phyloP scores from a whole-genome alignment of 2,888 invertebrate genomes.

The Stegophylla sp. region DNA sequence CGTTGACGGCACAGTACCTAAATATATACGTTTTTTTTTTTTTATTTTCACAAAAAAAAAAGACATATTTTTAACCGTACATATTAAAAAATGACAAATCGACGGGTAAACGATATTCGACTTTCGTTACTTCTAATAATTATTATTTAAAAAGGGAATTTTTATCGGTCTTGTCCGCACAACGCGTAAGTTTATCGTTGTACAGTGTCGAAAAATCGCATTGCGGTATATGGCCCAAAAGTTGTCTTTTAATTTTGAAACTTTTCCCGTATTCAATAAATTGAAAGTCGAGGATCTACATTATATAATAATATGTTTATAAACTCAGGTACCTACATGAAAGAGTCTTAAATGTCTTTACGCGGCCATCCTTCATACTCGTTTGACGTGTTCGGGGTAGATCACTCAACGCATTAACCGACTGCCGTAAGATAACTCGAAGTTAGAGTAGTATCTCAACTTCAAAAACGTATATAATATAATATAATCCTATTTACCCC shows the following conservation, averaged over 20 bases:
- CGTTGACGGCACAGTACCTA: too few relatives aligned
- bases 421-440: constrained; percentile 2
- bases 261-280: constrained; percentile 4
- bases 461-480: constrained; percentile 1
- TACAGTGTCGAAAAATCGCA: neutral
- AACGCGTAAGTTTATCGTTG: too few relatives aligned
- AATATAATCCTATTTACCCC: constrained; percentile 5
- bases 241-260: neutral
- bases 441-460: constrained; percentile 10
- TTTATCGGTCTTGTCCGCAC: too few relatives aligned
- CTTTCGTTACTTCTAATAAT: neutral
- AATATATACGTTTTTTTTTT: too few relatives aligned
- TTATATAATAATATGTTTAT: neutral
- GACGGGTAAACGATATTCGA: neutral
- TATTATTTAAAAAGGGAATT: too few relatives aligned
- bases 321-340: neutral
- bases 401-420: constrained; percentile 25
- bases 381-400: constrained; percentile 36
- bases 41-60: too few relatives aligned
- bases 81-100: neutral
- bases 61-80: too few relatives aligned
- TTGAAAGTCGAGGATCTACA: neutral
- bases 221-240: too few relatives aligned
- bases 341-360: constrained; percentile 7
- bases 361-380: constrained; percentile 28